Evolutionary conservation across 2,797 vertebrate species (phyloP), one percentile per base, ranked within the genome.

Genomic region (Oreochromis grahami): DNA sequence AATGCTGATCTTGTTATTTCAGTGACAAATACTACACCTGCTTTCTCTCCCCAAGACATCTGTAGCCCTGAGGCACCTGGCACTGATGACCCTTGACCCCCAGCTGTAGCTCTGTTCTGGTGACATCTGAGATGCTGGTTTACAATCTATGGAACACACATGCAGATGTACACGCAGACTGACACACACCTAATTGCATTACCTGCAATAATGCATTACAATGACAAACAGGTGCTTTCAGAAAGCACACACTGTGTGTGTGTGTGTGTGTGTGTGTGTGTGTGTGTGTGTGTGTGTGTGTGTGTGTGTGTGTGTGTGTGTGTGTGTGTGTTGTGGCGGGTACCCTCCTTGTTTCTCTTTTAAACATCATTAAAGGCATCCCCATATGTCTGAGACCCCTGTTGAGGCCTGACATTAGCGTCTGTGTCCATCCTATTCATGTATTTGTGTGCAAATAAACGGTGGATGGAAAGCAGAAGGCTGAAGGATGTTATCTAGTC

Each of bases 1-100:
- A 87, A 91, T 53, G 1, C 79, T 21, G 15, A 5, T n/a, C 48
- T 19, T 29, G 43, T 70, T 87, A 48, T 74, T 85, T 81, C 17
- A 72, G 85, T 41, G 15, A 68, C 53, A 34, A 52, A 48, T 11
- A 1, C 63, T 79, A 65, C 93, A 95, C 93, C 93, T 94, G 92
- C 90, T 83, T 51, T 32, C 58, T 81, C 77, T 65, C 53, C 86
- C 88, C 38, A 43, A 68, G 48, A 81, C 91, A 91, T 92, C 86
- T 90, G 85, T 80, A 90, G 85, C 80, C 78, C 24, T 50, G 72
- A 84, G 86, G 94, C 95, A 96, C 95, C 93, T 95, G 94, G 92
- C 95, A 89, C 51, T 7, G n/a, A 78, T 91, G 93, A 96, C 85
- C 95, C 89, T 60, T 91, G 93, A 94, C 93, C 90, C 84, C 84